Evolutionary conservation across 1,140 invertebrate genomes (phyloP), one percentile per base, ranked within the genome.

Genomic region (Thaumatotibia leucotreta): DNA sequence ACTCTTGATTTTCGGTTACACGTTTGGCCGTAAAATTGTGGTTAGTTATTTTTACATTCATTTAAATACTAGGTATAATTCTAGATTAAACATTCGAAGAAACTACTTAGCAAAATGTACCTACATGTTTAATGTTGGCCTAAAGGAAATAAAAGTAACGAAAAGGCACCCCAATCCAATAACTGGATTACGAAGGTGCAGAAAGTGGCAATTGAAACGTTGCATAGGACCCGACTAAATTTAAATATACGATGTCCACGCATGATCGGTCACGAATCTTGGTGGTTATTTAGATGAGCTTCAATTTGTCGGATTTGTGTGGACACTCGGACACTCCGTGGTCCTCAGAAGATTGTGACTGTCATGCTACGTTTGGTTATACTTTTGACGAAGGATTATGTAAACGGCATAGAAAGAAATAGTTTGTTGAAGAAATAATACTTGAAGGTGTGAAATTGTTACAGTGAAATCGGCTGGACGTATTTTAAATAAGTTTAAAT

Each of bases 141-240:
- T n/a, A n/a, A 58, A 69, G 50, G 50, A 73, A 76, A 72, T 68
- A 70, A 64, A 75, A 54, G 31, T 70, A 67, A 45, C 63, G 63
- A 33, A 66, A 72, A 72, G 35, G 33, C 76, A 86, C 84, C 86
- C 86, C 82, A 75, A 69, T 77, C 69, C 73, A 74, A 80, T 84
- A 86, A 88, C 78, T 70, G 79, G 86, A 88, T 88, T 86, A 86
- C 74, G 81, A 74, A 77, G 76, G 61, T 32, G 49, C 31, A 65
- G 64, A 79, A 69, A 72, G 73, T 76, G 74, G 80, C 82, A 85
- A 87, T 89, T 87, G 86, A 87, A 86, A 89, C 79, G 75, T 80
- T 77, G 63, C 72, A 73, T 65, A 61, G 80, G 77, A 84, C 75
- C 76, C 77, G 69, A 76, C 76, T 75, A 78, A 88, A 89, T 86